Percentiles rank a stretch among this genome's conserved stretches.
Conservation (phyloP, 2,888 invertebrate species). For the Zonitis immaculata region DNA sequence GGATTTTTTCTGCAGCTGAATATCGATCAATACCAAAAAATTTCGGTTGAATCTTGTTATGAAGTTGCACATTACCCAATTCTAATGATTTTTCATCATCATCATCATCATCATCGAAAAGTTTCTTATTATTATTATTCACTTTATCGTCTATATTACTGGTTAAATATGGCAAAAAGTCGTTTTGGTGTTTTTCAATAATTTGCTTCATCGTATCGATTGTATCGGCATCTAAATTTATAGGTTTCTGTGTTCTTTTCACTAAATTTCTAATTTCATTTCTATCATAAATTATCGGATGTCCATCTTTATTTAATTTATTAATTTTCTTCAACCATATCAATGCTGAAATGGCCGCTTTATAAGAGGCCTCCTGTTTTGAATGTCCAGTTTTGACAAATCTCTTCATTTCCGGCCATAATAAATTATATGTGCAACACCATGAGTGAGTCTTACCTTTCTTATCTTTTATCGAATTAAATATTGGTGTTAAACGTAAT, state of each 20-base stretch:
- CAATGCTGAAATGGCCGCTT: conserved; percentile 54
- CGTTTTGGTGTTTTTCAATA: conserved; percentile 29
- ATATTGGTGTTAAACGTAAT: conserved; percentile 44
- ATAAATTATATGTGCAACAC: conserved; percentile 53
- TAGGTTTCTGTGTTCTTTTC: conserved; percentile 35
- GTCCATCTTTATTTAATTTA: conserved; percentile 50
- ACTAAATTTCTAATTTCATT: conserved; percentile 44
- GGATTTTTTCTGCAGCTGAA: conserved; percentile 33
- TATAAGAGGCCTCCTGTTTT: conserved; percentile 54
- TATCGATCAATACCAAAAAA: conserved; percentile 29
- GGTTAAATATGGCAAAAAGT: conserved; percentile 28
- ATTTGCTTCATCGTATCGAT: conserved; percentile 48
- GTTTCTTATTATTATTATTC: neutral
- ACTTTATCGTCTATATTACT: conserved; percentile 8
- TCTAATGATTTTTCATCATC: conserved; percentile 14
- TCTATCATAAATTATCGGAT: conserved; percentile 51
- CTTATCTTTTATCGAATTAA: conserved; percentile 37
- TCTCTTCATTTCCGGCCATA: conserved; percentile 56
- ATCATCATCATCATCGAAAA: conserved; percentile 3
- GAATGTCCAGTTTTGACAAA: conserved; percentile 52
- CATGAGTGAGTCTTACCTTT: conserved; percentile 44
- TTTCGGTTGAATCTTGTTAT: conserved; percentile 17
- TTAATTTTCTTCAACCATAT: conserved; percentile 52
- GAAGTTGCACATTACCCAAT: conserved; percentile 7
- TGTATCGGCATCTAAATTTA: conserved; percentile 31